Conservation (phyloP, 92 coral and sea anemone species). For the Blastomussa wellsi region DNA sequence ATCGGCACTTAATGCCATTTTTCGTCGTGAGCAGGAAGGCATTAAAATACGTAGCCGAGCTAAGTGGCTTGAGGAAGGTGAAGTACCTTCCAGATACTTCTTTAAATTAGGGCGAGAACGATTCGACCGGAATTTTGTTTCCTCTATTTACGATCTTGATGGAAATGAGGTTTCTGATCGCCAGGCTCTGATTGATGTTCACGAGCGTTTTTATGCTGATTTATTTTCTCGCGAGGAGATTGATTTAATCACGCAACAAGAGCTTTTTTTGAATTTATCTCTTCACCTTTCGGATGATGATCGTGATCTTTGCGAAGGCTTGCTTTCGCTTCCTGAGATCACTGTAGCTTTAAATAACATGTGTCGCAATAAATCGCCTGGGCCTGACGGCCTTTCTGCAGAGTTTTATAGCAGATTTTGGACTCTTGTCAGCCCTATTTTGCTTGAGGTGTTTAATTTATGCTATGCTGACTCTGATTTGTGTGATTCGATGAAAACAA, state of each 20-base stretch:
- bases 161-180: background rate
- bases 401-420: slow-evolving; percentile 29
- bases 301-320: background rate
- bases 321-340: background rate
- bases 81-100: slow-evolving; percentile 32
- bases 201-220: background rate
- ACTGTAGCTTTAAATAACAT: background rate
- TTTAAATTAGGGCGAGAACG: slow-evolving; percentile 17
- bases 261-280: too few relatives aligned
- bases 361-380: slow-evolving; percentile 8
- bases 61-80: slow-evolving; percentile 23
- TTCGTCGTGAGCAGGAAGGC: slow-evolving; percentile 3
- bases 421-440: background rate
- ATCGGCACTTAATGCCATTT: background rate
- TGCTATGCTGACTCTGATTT: background rate
- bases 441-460: slow-evolving; percentile 3
- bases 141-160: background rate
- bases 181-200: background rate
- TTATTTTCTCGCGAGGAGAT: background rate
- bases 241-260: background rate
- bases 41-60: slow-evolving; percentile 26
- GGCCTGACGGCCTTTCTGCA: slow-evolving; percentile 19
- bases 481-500: background rate
- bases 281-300: background rate
- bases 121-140: background rate